Evolutionary conservation across 2,888 invertebrate species (phyloP).

Genomic region (Cylindroiulus punctatus): DNA sequence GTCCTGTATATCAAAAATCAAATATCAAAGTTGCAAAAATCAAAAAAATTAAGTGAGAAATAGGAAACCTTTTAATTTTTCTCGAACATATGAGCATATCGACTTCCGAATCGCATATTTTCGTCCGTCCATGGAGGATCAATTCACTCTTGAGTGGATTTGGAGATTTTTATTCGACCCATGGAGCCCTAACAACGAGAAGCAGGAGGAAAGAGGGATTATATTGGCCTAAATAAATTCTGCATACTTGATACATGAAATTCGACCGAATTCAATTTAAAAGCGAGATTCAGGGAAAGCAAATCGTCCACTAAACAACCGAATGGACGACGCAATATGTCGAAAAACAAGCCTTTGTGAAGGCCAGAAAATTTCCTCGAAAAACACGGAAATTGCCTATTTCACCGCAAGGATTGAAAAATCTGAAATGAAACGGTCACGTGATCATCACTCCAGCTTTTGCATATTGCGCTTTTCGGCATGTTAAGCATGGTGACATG

Average conservation of each 20-base stretch:
- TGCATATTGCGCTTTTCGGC: no score
- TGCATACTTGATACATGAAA: background rate
- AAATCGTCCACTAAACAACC: background rate
- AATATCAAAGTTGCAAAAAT: background rate
- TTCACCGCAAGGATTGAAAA: no score
- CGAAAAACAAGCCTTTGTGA: background rate
- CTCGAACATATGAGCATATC: background rate
- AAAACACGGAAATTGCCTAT: background rate
- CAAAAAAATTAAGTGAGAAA: background rate
- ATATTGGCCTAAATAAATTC: background rate
- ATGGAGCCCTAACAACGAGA: background rate
- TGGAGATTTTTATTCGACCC: background rate
- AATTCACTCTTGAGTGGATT: background rate
- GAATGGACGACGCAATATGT: background rate
- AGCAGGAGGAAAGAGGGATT: background rate
- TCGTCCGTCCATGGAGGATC: background rate
- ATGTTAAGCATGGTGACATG: no score
- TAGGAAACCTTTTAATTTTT: background rate
- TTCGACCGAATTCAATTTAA: slow-evolving; percentile 1
- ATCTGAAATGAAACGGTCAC: no score
- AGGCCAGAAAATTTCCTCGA: background rate
- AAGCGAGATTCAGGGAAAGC: background rate
- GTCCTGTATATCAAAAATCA: no score
- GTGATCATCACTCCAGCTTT: no score
- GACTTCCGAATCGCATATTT: background rate